These are phyloP conservation scores for Lamellibrachia luymesi DNA, from an alignment of 1,140 invertebrate species.

Conservation along the genomic window DNA sequence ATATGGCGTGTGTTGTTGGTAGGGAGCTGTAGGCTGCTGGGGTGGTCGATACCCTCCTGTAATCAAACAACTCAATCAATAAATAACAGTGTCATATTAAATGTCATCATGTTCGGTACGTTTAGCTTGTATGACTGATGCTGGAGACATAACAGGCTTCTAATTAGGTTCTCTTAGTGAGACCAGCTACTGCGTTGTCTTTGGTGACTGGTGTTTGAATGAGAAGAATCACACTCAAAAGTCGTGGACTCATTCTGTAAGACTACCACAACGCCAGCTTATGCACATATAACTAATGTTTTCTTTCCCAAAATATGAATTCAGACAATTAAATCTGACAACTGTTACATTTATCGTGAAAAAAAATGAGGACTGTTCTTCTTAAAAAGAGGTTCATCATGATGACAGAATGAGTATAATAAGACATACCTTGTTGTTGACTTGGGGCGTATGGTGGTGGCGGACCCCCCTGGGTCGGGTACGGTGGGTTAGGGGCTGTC, in stretches of 20 bases:
- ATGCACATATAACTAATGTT: too few relatives aligned
- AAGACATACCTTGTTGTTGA: not conserved
- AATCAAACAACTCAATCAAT: not conserved
- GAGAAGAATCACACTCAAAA: too few relatives aligned
- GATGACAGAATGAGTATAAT: not conserved
- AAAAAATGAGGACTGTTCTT: too few relatives aligned
- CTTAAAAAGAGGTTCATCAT: too few relatives aligned
- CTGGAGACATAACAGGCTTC: not conserved
- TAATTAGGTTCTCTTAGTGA: not conserved
- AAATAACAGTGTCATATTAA: too few relatives aligned
- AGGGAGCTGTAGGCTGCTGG: not conserved
- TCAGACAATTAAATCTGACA: too few relatives aligned
- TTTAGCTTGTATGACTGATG: not conserved
- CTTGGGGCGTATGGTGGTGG: not conserved
- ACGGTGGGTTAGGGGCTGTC: not conserved
- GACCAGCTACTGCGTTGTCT: not conserved
- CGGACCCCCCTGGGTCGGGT: not conserved
- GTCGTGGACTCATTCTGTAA: too few relatives aligned
- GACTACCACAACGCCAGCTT: too few relatives aligned
- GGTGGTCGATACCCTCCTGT: not conserved
- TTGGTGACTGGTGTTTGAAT: not conserved
- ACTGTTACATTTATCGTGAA: too few relatives aligned
- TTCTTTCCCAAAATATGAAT: too few relatives aligned
- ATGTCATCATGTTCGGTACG: not conserved
- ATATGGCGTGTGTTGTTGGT: slow-evolving; percentile 12